Evolutionary conservation across 2,113 vertebrate species (phyloP).

Genomic region (Sylvia atricapilla): DNA sequence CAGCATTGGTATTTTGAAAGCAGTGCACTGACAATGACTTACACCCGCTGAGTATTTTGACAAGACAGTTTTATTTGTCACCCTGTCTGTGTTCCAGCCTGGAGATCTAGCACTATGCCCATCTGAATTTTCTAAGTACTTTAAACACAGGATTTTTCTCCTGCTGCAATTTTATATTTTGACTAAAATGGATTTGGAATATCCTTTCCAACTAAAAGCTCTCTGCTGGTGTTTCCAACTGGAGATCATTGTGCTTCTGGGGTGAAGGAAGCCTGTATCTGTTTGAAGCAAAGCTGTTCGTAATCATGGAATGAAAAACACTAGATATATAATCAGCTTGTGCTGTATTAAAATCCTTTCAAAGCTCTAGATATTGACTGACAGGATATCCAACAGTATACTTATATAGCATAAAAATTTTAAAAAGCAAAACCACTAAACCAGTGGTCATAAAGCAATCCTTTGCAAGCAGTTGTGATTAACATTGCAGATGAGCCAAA

Average conservation of each 20-base stretch:
- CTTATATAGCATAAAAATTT: background rate
- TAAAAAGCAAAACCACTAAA: background rate
- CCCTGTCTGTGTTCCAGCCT: background rate
- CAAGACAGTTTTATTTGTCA: background rate
- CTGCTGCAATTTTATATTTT: background rate
- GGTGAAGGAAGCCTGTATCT: background rate
- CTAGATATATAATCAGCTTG: background rate
- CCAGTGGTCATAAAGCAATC: background rate
- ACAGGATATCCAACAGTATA: background rate
- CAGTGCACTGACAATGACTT: background rate
- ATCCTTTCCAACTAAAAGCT: background rate
- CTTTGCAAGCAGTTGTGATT: conserved; percentile 14
- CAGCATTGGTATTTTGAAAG: background rate
- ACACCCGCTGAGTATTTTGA: background rate
- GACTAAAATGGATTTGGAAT: background rate
- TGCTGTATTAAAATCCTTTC: background rate
- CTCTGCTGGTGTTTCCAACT: background rate
- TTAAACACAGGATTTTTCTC: background rate
- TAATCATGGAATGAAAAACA: background rate
- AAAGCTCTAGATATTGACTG: background rate
- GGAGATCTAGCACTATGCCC: background rate
- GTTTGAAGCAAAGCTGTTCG: background rate
- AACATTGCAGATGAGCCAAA: background rate
- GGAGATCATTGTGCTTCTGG: background rate
- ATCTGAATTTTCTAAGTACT: background rate